Evolutionary conservation across 1,140 invertebrate species (phyloP).

Genomic region (Dolichoris vasculosae): DNA sequence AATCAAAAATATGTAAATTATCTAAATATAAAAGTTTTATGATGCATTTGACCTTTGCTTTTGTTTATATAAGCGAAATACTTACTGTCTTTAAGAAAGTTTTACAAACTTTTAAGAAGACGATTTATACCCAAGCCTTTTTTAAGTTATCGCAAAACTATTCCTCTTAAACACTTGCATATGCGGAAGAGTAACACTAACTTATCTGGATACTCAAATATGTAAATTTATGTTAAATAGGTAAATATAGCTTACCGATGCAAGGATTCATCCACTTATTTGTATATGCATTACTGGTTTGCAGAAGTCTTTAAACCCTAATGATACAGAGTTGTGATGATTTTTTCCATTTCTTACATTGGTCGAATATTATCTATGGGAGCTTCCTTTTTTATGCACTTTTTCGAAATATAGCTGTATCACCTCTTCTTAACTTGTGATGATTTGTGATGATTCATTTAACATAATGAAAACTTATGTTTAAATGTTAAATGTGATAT

Average conservation of each 20-base stretch:
- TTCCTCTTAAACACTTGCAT: constrained; percentile 50
- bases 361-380: neutral
- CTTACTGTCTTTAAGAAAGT: neutral
- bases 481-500: neutral
- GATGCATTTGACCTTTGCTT: too few species aligned
- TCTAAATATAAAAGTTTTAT: too few species aligned
- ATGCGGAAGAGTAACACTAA: constrained; percentile 57
- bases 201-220: constrained; percentile 58
- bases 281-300: constrained; percentile 5
- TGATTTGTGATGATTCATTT: neutral
- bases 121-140: constrained; percentile 56
- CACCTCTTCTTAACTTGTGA: neutral
- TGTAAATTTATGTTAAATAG: constrained; percentile 63
- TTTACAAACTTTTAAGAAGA: constrained; percentile 33
- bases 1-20: too few species aligned
- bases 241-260: constrained; percentile 57
- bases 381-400: neutral
- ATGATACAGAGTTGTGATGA: neutral
- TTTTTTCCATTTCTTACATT: neutral
- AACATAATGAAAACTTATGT: neutral
- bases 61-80: too few species aligned
- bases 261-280: constrained; percentile 54
- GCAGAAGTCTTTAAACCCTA: neutral
- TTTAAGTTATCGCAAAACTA: constrained; percentile 60
- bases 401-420: constrained; percentile 20